Conservation (phyloP, 2,888 invertebrate genomes). For the Eupithecia vulgata region DNA sequence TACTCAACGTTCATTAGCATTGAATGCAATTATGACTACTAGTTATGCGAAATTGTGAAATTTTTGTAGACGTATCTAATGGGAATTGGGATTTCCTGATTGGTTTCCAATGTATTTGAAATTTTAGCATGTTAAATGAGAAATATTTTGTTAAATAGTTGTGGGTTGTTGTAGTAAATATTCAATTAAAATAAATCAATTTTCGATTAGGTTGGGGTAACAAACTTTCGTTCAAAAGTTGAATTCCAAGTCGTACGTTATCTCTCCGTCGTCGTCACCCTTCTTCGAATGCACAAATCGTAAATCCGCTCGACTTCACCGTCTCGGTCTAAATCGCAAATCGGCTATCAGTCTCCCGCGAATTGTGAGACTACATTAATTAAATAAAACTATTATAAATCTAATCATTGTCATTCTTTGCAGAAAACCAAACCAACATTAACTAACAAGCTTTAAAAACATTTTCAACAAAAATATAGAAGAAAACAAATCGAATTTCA, state of each 20-base stretch:
- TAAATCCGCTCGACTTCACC: constrained; percentile 49
- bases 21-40: background rate
- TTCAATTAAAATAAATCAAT: background rate
- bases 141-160: background rate
- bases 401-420: constrained; percentile 49
- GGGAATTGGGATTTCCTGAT: background rate
- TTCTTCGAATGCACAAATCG: constrained; percentile 49
- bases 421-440: constrained; percentile 61
- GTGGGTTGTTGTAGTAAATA: background rate
- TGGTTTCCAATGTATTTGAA: background rate
- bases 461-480: constrained; percentile 40
- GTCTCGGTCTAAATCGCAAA: constrained; percentile 49
- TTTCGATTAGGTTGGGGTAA: constrained; percentile 11
- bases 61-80: background rate
- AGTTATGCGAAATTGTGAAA: constrained; percentile 1
- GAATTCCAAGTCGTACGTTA: constrained; percentile 47
- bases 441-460: constrained; percentile 59
- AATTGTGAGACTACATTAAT: constrained; percentile 6
- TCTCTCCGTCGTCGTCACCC: constrained; percentile 46
- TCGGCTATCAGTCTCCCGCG: constrained; percentile 7
- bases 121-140: background rate
- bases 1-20: background rate
- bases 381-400: constrained; percentile 24
- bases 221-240: constrained; percentile 41
- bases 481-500: constrained; percentile 38